Percentiles rank a stretch among this genome's conserved stretches.
phyloP scores from a whole-genome alignment of 2,113 vertebrate species.

The Indri indri region DNA sequence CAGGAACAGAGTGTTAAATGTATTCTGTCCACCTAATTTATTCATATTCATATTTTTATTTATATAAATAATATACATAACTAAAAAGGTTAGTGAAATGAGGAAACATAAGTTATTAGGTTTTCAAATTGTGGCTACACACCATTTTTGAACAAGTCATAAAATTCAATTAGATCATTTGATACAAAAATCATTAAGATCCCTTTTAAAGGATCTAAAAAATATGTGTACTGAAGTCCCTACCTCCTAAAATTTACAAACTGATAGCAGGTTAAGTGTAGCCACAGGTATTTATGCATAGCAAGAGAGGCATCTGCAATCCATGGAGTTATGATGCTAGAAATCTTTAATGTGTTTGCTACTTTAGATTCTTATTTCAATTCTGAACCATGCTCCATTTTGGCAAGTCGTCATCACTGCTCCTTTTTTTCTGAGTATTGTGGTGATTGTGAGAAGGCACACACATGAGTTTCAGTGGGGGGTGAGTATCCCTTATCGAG shows the following conservation, averaged over 20 bases:
- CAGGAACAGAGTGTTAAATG: background rate
- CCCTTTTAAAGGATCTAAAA: background rate
- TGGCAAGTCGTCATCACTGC: background rate
- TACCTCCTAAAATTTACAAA: background rate
- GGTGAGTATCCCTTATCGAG: background rate
- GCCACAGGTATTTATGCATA: background rate
- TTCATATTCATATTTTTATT: background rate
- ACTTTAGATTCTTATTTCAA: background rate
- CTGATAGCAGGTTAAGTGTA: background rate
- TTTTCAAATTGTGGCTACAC: background rate
- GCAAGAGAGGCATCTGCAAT: background rate
- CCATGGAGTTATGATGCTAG: background rate
- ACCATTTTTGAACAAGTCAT: background rate
- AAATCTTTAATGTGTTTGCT: background rate
- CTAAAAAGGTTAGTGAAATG: background rate
- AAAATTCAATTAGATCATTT: background rate
- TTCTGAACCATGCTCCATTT: background rate
- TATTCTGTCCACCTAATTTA: background rate
- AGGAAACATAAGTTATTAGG: background rate
- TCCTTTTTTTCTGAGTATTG: background rate
- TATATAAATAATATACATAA: background rate
- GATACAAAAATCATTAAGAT: background rate
- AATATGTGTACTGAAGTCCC: background rate
- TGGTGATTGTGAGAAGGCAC: background rate
- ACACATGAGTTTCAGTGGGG: background rate